A percentile compares a stretch with the other conserved stretches of the same genome.
These are phyloP conservation scores for Ochropacha duplaris DNA, from an alignment of 2,888 invertebrate species.

Conservation along the genomic window DNA sequence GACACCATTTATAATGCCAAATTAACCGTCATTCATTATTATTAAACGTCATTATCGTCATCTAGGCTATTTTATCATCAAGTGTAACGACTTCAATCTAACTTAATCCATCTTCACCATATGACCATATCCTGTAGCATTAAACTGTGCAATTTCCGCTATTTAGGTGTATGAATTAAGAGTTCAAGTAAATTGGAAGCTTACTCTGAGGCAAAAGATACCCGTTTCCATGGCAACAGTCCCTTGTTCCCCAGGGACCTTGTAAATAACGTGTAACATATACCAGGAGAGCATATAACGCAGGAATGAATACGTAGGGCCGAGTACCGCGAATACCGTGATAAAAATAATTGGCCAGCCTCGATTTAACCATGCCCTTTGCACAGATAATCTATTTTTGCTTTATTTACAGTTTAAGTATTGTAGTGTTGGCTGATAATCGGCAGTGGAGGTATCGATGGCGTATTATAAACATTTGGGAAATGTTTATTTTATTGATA, in stretches of 20 bases:
- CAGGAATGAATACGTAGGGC: slow-evolving; percentile 32
- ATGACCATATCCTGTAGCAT: slow-evolving; percentile 2
- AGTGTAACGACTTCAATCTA: background rate
- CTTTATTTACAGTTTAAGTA: slow-evolving; percentile 27
- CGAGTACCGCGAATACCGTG: slow-evolving; percentile 21
- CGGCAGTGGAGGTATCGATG: background rate
- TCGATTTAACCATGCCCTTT: slow-evolving; percentile 42
- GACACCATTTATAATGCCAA: too few species aligned
- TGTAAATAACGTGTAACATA: slow-evolving; percentile 71
- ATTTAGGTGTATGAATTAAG: background rate
- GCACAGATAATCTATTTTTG: slow-evolving; percentile 44
- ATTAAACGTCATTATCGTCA: background rate
- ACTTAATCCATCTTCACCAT: background rate
- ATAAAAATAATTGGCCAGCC: slow-evolving; percentile 53
- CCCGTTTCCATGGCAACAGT: slow-evolving; percentile 29
- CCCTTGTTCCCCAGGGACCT: slow-evolving; percentile 57
- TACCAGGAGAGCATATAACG: slow-evolving; percentile 60
- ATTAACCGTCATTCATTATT: too few species aligned
- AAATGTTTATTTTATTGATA: background rate
- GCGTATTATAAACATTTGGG: background rate
- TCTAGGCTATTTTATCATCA: background rate
- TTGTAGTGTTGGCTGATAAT: background rate
- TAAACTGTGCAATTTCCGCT: background rate
- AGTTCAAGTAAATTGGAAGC: background rate
- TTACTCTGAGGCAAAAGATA: background rate